Evolutionary conservation across 2,797 vertebrate species (phyloP), one percentile per base, ranked within the genome.

Genomic region (Alca torda): DNA sequence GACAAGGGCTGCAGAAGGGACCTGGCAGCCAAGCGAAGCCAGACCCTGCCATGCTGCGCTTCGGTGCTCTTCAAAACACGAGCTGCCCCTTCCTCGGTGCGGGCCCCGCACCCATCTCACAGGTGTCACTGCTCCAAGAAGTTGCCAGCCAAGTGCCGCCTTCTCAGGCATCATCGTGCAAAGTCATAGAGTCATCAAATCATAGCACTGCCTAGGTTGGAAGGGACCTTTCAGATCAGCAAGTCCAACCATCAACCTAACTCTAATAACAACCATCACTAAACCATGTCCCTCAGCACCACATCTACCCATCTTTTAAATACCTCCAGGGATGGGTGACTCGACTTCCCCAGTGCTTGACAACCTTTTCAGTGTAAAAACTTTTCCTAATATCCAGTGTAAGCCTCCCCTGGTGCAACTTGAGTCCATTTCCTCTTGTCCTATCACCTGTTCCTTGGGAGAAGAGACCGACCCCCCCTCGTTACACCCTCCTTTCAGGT

Each of bases 41-140:
- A 56, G 60, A 63, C n/a, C 31, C 28, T 17, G 33, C 68, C 21
- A 3, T 25, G 48, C 76, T 73, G 37, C 31, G 59, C 67, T 37
- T 83, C 24, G 41, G 46, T 41, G 33, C n/a, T 53, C 50, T 68
- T 1, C 0, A 76, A 46, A 87, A 69, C 4, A 16, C 0, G 3
- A n/a, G 53, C 37, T 78, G 24, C 65, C 53, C 64, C 41, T 84
- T 84, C 35, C 81, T 45, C 41, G n/a, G 39, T 9, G 68, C 15
- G 2, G 64, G 13, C 35, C 77, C 60, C 64, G 76, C 41, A 15
- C 39, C 23, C n/a, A 1, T 56, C 72, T 72, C 63, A 51, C 54
- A 68, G 57, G 21, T 18, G 41, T 48, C n/a, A 31, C 65, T 31
- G 41, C 48, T 57, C 70, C 80, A 30, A 46, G 9, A 41, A 4